Percentiles rank a stretch among this genome's conserved stretches.
phyloP scores from a whole-genome alignment of 2,113 vertebrate species.

The Suncus etruscus region DNA sequence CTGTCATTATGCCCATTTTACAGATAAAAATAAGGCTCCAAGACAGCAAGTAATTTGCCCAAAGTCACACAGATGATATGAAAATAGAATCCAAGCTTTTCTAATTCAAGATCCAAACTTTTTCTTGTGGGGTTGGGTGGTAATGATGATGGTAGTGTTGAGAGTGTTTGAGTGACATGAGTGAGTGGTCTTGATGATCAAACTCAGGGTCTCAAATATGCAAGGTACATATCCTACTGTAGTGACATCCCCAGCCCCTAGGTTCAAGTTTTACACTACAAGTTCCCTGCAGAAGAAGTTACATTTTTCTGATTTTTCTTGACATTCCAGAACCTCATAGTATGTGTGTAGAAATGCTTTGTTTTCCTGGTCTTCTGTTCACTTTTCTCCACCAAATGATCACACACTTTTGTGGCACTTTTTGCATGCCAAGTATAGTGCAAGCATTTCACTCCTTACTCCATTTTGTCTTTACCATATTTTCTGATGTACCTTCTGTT shows the following conservation, averaged over 20 bases:
- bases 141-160: too few species aligned
- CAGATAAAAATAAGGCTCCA: not conserved
- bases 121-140: too few species aligned
- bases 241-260: not conserved
- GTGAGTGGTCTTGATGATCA: too few species aligned
- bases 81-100: not conserved
- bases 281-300: not conserved
- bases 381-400: not conserved
- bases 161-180: too few species aligned
- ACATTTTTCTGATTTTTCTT: not conserved
- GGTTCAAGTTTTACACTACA: not conserved
- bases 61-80: not conserved
- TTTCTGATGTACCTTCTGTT: not conserved
- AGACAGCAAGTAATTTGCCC: not conserved
- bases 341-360: not conserved
- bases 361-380: not conserved
- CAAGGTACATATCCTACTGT: too few species aligned
- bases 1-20: constrained; percentile 12
- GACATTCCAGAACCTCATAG: not conserved
- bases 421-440: not conserved
- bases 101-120: not conserved
- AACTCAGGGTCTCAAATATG: too few species aligned
- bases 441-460: not conserved
- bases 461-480: not conserved
- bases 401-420: not conserved